Percentiles rank a stretch among this genome's conserved stretches.
phyloP scores from a whole-genome alignment of 2,888 invertebrate species.

The Sepiola atlantica region DNA sequence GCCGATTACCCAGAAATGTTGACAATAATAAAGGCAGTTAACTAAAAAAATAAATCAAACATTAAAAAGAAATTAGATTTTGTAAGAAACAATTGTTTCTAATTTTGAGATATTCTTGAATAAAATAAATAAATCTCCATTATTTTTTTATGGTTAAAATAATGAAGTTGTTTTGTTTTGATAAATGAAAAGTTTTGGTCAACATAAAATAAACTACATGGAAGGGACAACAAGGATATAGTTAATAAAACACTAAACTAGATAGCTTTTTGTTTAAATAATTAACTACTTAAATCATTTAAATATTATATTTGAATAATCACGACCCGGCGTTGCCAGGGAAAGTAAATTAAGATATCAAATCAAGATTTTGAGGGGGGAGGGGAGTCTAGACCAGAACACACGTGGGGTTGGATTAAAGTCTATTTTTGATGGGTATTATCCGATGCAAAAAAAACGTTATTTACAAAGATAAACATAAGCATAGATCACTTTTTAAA shows the following conservation, averaged over 20 bases:
- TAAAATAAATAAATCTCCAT: too few relatives aligned
- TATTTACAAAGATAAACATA: background rate
- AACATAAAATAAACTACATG: background rate
- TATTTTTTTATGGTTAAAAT: too few relatives aligned
- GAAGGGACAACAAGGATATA: background rate
- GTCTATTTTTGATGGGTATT: background rate
- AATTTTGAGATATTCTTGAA: too few relatives aligned
- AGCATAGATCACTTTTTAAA: background rate
- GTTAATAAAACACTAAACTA: background rate
- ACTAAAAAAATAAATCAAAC: too few relatives aligned
- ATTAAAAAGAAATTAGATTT: too few relatives aligned
- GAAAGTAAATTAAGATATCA: background rate
- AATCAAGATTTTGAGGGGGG: background rate
- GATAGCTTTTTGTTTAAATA: background rate
- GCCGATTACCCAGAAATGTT: too few relatives aligned
- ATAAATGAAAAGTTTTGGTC: too few relatives aligned
- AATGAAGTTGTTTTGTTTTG: too few relatives aligned
- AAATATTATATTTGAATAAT: background rate
- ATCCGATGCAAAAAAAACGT: background rate
- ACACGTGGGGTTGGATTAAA: background rate
- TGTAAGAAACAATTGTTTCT: too few relatives aligned
- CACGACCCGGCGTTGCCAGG: slow-evolving; percentile 23
- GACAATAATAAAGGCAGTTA: too few relatives aligned
- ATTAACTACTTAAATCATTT: background rate
- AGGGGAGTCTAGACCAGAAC: background rate